These are phyloP conservation scores for Agapornis roseicollis DNA, from an alignment of 2,113 vertebrate genomes.

Conservation along the genomic window DNA sequence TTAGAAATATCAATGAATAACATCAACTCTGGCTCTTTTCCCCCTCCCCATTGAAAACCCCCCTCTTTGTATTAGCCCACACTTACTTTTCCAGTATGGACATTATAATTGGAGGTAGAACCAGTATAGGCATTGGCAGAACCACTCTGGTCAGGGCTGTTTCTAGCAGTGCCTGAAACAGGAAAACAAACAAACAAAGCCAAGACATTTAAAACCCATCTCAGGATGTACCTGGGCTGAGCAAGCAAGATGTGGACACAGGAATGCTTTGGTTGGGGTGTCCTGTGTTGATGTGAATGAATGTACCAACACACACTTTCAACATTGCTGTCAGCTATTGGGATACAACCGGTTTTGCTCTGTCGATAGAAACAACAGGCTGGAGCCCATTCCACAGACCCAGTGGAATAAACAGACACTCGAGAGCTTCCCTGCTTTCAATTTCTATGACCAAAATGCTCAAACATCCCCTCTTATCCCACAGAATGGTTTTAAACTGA, in stretches of 20 bases:
- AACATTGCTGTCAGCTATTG: background rate
- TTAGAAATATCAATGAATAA: background rate
- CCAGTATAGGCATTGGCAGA: slow-evolving; percentile 92
- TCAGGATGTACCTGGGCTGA: background rate
- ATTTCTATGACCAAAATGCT: background rate
- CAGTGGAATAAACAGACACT: background rate
- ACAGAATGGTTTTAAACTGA: too few relatives aligned
- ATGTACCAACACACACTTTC: background rate
- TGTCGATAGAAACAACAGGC: background rate
- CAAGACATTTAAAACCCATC: background rate
- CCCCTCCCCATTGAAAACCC: background rate
- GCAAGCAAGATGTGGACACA: background rate
- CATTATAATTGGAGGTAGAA: slow-evolving; percentile 92
- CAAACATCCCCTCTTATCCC: fast-evolving
- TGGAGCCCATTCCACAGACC: background rate
- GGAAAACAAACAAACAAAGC: background rate
- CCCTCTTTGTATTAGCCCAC: background rate
- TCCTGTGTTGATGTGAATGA: background rate
- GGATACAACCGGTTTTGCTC: background rate
- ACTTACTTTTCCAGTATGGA: slow-evolving; percentile 91
- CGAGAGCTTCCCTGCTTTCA: background rate
- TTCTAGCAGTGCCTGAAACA: slow-evolving; percentile 87
- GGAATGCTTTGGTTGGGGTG: background rate
- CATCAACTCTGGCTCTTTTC: background rate
- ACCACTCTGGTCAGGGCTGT: slow-evolving; percentile 90